Conservation (phyloP, 2,113 vertebrate species). For the Epinephelus lanceolatus region DNA sequence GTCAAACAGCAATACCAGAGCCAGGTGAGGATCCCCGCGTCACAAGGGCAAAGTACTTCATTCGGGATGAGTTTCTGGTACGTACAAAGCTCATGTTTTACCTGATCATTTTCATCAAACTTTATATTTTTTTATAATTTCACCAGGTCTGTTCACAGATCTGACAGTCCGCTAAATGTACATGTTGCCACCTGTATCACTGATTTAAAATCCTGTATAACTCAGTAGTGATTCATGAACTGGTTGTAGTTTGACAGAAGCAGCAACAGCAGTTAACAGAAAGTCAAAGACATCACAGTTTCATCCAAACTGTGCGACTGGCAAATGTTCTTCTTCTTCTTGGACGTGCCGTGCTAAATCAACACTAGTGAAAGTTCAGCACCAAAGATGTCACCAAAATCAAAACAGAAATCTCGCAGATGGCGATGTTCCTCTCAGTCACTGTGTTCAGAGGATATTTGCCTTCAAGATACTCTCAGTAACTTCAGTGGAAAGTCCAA, state of each 20-base stretch:
- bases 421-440: neutral
- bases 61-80: slow-evolving; percentile 99
- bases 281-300: slow-evolving; percentile 10
- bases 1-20: slow-evolving; percentile 91
- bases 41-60: slow-evolving; percentile 99
- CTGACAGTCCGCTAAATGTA: too few species aligned
- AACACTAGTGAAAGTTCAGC: neutral
- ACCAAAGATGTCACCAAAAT: slow-evolving; percentile 8
- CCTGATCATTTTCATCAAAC: neutral
- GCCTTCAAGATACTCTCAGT: neutral
- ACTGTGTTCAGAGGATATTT: neutral
- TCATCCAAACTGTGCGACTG: neutral
- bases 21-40: slow-evolving; percentile 95
- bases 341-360: neutral
- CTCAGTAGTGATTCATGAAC: neutral
- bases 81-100: slow-evolving; percentile 62
- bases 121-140: too few species aligned
- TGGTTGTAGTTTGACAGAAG: neutral
- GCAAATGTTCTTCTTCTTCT: slow-evolving; percentile 2
- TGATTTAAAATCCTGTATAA: neutral
- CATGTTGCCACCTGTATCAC: too few species aligned
- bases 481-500: neutral
- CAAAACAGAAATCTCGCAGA: neutral
- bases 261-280: neutral
- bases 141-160: too few species aligned